These are phyloP conservation scores for Piliocolobus tephrosceles DNA, from an alignment of 2,113 vertebrate genomes.

Conservation along the genomic window DNA sequence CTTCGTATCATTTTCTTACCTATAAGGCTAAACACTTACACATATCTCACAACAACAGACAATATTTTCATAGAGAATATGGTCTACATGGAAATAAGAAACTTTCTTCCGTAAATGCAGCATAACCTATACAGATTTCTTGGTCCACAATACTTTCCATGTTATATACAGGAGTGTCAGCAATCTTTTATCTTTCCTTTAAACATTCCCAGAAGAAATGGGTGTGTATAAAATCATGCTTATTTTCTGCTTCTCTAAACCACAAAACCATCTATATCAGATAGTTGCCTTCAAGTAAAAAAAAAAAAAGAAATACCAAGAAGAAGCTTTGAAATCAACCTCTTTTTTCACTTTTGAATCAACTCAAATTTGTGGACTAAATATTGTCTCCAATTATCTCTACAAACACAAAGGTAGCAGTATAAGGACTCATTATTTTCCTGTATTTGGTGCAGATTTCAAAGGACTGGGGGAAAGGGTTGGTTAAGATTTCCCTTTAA, in stretches of 20 bases:
- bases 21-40: neutral
- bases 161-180: rapidly evolving
- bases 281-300: neutral
- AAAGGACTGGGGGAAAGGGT: neutral
- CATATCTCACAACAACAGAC: neutral
- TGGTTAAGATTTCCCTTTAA: neutral
- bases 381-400: neutral
- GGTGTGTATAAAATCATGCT: rapidly evolving
- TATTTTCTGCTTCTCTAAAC: neutral
- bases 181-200: neutral
- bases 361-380: neutral
- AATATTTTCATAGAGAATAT: neutral
- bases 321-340: neutral
- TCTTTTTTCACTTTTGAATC: neutral
- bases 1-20: neutral
- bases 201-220: neutral
- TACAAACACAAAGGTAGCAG: neutral
- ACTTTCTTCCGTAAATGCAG: neutral
- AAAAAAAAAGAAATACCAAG: neutral
- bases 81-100: neutral
- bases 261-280: neutral
- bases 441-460: neutral
- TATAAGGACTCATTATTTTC: neutral
- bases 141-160: neutral
- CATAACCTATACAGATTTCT: neutral